phyloP scores from a whole-genome alignment of 2,888 invertebrate genomes.

The Hyposoter dolosus region DNA sequence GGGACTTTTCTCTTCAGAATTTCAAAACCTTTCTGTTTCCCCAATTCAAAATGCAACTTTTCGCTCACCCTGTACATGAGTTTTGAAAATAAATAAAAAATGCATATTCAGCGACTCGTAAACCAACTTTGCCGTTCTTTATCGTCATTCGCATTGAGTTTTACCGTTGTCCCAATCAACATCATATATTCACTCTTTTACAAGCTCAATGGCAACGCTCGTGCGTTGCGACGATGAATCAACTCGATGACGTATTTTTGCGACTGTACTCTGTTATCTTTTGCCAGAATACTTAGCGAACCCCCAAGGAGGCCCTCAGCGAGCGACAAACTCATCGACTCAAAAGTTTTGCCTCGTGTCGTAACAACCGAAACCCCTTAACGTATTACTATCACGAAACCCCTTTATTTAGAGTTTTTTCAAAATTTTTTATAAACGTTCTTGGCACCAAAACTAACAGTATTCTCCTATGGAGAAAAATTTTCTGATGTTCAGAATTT shows the following conservation, averaged over 20 bases:
- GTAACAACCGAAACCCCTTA: too few relatives aligned
- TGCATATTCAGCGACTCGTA: not conserved
- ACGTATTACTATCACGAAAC: too few relatives aligned
- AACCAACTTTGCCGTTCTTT: not conserved
- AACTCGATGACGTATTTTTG: not conserved
- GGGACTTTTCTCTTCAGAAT: not conserved
- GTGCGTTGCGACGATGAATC: not conserved
- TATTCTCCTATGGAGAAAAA: too few relatives aligned
- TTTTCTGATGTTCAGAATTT: too few relatives aligned
- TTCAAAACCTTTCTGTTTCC: not conserved
- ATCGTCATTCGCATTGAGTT: not conserved
- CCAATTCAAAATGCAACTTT: not conserved
- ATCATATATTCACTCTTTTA: not conserved
- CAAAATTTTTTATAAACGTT: too few relatives aligned
- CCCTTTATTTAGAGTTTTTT: too few relatives aligned
- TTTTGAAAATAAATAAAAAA: not conserved
- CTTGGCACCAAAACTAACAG: too few relatives aligned
- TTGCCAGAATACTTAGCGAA: not conserved
- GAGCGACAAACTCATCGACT: too few relatives aligned
- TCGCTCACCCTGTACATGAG: not conserved
- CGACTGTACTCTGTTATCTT: not conserved
- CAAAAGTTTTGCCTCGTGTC: too few relatives aligned
- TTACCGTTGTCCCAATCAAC: not conserved
- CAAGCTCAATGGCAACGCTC: not conserved
- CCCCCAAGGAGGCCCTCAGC: not conserved